phyloP scores from a whole-genome alignment of 2,888 invertebrate genomes.

The Napeogenes inachia region DNA sequence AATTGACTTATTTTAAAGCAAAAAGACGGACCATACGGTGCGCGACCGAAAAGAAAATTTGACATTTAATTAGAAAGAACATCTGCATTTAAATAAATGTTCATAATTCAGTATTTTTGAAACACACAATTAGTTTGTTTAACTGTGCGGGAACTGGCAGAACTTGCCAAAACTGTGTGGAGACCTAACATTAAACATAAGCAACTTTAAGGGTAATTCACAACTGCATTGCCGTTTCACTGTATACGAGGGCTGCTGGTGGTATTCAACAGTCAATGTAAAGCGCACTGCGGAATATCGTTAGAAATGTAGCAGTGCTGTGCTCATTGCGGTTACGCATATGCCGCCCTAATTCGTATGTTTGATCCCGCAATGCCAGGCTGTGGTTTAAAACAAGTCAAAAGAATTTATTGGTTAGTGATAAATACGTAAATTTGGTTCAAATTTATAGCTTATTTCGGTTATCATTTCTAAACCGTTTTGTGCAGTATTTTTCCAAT shows the following conservation, averaged over 20 bases:
- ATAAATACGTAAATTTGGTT: slow-evolving; percentile 8
- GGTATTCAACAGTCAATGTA: slow-evolving; percentile 37
- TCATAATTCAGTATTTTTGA: too few relatives aligned
- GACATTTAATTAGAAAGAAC: too few relatives aligned
- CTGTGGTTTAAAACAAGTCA: slow-evolving; percentile 23
- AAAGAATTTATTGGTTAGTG: slow-evolving; percentile 9
- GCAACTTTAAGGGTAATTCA: slow-evolving; percentile 18
- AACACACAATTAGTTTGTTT: too few relatives aligned
- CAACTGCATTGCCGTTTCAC: slow-evolving; percentile 26
- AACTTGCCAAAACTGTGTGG: slow-evolving; percentile 19
- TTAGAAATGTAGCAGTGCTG: slow-evolving; percentile 41
- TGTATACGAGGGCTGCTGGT: slow-evolving; percentile 21
- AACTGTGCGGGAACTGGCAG: too few relatives aligned
- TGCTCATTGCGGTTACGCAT: slow-evolving; percentile 28
- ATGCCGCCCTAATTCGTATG: slow-evolving; percentile 28
- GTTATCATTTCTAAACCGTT: background rate
- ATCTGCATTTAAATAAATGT: too few relatives aligned
- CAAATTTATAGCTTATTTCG: slow-evolving; percentile 11
- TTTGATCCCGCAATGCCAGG: slow-evolving; percentile 25
- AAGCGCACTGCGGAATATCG: slow-evolving; percentile 44
- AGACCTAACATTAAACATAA: slow-evolving; percentile 2
- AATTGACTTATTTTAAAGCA: too few relatives aligned
- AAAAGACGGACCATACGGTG: too few relatives aligned
- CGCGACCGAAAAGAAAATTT: too few relatives aligned
- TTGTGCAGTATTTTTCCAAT: too few relatives aligned